Base-by-base conservation (phyloP, 2,797 vertebrate species). In the Thamnophis elegans region DNA sequence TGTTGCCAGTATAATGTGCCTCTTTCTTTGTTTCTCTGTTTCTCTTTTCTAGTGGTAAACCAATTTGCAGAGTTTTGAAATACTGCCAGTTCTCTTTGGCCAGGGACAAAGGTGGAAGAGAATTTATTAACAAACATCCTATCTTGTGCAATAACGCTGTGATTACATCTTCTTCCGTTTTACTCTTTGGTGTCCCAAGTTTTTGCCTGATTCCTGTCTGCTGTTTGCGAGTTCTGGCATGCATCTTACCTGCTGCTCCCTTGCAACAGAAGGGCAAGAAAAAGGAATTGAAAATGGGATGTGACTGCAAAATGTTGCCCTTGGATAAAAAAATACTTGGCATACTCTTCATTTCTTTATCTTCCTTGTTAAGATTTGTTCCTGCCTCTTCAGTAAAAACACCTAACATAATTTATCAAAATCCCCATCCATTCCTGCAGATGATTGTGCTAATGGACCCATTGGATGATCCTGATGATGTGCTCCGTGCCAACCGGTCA, bases 391-490 rank as follows among this genome's bases (percentile, higher is more conserved):
- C 25, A 82, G 7, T n/a, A 20, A 60, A 60, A 55, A 65, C 14
- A 2, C 25, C 13, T 25, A 56, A 56, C 59, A n/a, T 13, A 25
- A 28, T 20, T 47, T 51, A 10, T n/a, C 25, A 55, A 36, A 53
- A 73, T 62, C 47, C 11, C 58, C 7, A 60, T 68, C 32, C 54
- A 92, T 62, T 92, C 47, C 94, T 86, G 91, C 93, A 99, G 99
- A 98, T 99, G 97, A 98, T 99, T 97, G 98, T 99, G 93, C 97
- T 99, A 73, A 98, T 97, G 98, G 99, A 99, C 95, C 99, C 99
- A 32, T 97, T 98, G 98, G 98, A 99, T 91, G 98, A 99, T 92
- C 98, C 98, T 0, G 98, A 98, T 0, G 98, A 99, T 92, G 97
- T 99, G 95, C 97, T 98, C 91, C 97, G 98, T 94, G 98, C 98